Evolutionary conservation across 1,140 invertebrate species (phyloP).

Genomic region (Temnothorax curvispinosus): DNA sequence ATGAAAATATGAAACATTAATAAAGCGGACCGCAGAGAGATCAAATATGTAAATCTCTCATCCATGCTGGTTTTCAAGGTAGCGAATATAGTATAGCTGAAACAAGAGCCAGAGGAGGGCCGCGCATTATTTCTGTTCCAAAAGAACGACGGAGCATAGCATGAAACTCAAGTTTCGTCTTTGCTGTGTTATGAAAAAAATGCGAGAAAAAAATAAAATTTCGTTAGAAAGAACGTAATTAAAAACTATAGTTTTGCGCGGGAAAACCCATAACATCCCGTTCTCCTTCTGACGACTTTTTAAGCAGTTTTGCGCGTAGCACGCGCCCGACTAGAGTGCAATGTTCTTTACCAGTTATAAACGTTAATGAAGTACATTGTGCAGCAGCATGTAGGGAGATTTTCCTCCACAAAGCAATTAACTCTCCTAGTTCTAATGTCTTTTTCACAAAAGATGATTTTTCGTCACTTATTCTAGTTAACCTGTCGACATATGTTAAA

Average conservation of each 20-base stretch:
- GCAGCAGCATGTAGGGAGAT: not conserved
- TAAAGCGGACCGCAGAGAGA: constrained; percentile 21
- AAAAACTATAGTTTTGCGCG: constrained; percentile 52
- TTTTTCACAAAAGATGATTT: not conserved
- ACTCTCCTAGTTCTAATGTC: not conserved
- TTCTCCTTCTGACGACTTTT: constrained; percentile 29
- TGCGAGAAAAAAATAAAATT: constrained; percentile 27
- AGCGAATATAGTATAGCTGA: constrained; percentile 9
- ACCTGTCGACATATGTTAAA: not conserved
- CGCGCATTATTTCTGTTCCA: constrained; percentile 36
- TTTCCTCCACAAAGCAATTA: constrained; percentile 29
- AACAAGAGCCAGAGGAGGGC: constrained; percentile 38
- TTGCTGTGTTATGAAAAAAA: constrained; percentile 5
- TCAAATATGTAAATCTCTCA: constrained; percentile 53
- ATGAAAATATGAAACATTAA: constrained; percentile 56
- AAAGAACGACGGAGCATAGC: not conserved
- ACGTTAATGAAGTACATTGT: constrained; percentile 64
- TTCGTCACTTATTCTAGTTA: not conserved
- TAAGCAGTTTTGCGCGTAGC: constrained; percentile 53
- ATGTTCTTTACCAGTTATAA: constrained; percentile 58
- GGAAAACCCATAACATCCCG: constrained; percentile 25
- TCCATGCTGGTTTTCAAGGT: constrained; percentile 21
- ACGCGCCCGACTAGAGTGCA: constrained; percentile 2
- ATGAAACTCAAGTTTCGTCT: constrained; percentile 35
- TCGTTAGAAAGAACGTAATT: constrained; percentile 44